These are phyloP conservation scores for Pelodytes ibericus DNA, from an alignment of 2,797 vertebrate species.

Conservation along the genomic window DNA sequence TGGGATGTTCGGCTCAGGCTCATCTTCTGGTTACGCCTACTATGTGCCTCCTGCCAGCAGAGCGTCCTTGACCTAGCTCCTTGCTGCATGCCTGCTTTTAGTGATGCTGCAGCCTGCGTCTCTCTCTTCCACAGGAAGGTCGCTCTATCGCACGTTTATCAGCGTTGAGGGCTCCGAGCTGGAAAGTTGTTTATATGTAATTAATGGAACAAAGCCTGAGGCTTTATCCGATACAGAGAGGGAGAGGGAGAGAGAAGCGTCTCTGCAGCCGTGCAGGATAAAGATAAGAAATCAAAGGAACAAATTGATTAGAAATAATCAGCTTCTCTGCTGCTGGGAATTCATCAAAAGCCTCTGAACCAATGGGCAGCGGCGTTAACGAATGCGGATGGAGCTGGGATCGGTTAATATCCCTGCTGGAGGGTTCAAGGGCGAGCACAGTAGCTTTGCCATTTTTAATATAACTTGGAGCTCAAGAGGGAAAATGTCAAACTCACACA, in stretches of 20 bases:
- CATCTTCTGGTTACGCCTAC: no score
- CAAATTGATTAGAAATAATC: background rate
- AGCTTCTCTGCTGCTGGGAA: background rate
- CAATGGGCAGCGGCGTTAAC: background rate
- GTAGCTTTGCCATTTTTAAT: background rate
- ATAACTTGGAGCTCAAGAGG: background rate
- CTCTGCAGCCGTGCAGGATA: background rate
- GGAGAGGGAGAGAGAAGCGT: background rate
- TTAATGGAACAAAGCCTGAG: constrained; percentile 26
- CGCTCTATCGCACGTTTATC: constrained; percentile 10
- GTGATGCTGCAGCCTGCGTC: background rate
- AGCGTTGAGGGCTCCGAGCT: background rate
- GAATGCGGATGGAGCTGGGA: background rate
- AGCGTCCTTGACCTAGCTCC: no score
- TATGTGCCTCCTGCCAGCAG: no score
- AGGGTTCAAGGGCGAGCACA: background rate
- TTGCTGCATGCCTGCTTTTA: background rate
- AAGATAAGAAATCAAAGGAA: constrained; percentile 25
- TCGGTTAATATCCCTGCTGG: background rate
- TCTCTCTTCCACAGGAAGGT: background rate
- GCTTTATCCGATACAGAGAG: background rate
- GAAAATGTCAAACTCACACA: no score
- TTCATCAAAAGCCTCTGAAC: background rate
- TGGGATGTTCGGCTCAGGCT: no score
- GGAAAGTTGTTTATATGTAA: constrained; percentile 24